phyloP scores from a whole-genome alignment of 1,140 invertebrate species.

The Diabrotica undecimpunctata region DNA sequence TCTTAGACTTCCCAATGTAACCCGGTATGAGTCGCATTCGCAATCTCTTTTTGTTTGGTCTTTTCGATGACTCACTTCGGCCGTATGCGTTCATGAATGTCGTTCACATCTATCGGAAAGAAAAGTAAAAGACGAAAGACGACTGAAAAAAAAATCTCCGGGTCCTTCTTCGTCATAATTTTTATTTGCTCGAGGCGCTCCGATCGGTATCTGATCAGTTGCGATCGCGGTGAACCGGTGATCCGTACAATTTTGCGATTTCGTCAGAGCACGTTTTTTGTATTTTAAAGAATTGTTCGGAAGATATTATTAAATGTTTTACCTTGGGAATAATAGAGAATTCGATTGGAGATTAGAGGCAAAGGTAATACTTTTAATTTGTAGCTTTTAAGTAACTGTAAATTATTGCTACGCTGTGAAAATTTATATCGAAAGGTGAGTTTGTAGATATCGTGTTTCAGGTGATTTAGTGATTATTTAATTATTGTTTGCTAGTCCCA shows the following conservation, averaged over 20 bases:
- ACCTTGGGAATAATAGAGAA: background rate
- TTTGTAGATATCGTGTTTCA: too few relatives aligned
- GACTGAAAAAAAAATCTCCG: background rate
- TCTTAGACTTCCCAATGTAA: too few relatives aligned
- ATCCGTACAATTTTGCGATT: background rate
- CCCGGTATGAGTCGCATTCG: too few relatives aligned
- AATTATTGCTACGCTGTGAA: too few relatives aligned
- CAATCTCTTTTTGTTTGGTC: background rate
- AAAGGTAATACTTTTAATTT: background rate
- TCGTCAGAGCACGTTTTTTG: background rate
- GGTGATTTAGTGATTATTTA: too few relatives aligned
- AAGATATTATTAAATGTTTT: slow-evolving; percentile 1
- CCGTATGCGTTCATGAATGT: background rate
- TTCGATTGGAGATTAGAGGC: background rate
- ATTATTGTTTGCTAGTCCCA: too few relatives aligned
- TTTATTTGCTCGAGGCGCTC: background rate
- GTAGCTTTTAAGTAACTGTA: background rate
- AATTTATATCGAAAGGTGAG: too few relatives aligned
- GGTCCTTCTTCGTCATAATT: background rate
- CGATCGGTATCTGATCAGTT: background rate
- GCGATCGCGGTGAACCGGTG: background rate
- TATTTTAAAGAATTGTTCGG: background rate
- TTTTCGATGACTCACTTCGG: background rate
- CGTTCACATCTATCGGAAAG: background rate
- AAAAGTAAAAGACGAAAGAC: background rate